These are phyloP conservation scores for Hydractinia echinata DNA, from an alignment of 30 jellyfish, hydroid and myxozoan genomes.

Conservation along the genomic window DNA sequence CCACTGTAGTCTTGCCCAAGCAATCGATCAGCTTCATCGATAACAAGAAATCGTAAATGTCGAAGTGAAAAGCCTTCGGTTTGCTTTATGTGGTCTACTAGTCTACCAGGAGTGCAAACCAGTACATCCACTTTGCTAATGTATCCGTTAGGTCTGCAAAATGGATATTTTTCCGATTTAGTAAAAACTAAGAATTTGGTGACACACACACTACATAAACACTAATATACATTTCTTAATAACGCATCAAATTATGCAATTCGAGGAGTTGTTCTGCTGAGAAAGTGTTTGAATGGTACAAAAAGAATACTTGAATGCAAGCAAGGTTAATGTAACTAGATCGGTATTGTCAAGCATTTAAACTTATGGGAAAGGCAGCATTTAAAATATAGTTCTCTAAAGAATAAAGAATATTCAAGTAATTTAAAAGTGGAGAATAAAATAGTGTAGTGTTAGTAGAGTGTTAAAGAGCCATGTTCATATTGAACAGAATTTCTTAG, in stretches of 20 bases:
- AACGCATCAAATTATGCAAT: background rate
- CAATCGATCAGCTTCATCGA: constrained; percentile 94
- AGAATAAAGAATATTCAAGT: too few species aligned
- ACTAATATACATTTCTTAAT: background rate
- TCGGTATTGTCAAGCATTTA: too few species aligned
- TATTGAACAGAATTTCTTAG: too few species aligned
- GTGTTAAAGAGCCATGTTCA: too few species aligned
- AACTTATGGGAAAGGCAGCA: too few species aligned
- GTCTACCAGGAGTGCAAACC: constrained; percentile 92
- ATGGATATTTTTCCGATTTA: background rate
- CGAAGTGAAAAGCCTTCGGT: constrained; percentile 60
- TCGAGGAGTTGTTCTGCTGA: too few species aligned
- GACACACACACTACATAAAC: background rate
- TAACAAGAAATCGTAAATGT: constrained; percentile 61
- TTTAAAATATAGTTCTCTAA: too few species aligned
- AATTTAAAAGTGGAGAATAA: too few species aligned
- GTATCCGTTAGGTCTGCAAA: constrained; percentile 41
- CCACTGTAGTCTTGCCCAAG: constrained; percentile 68
- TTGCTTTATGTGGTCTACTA: constrained; percentile 65
- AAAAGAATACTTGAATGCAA: too few species aligned
- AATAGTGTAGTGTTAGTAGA: too few species aligned
- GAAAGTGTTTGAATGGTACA: too few species aligned
- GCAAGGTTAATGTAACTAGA: too few species aligned
- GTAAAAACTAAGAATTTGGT: background rate
- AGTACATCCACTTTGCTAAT: constrained; percentile 64